Percentiles rank a stretch among this genome's conserved stretches.
Evolutionary conservation across 1,140 invertebrate genomes (phyloP).

Genomic region (Drosophila azteca): DNA sequence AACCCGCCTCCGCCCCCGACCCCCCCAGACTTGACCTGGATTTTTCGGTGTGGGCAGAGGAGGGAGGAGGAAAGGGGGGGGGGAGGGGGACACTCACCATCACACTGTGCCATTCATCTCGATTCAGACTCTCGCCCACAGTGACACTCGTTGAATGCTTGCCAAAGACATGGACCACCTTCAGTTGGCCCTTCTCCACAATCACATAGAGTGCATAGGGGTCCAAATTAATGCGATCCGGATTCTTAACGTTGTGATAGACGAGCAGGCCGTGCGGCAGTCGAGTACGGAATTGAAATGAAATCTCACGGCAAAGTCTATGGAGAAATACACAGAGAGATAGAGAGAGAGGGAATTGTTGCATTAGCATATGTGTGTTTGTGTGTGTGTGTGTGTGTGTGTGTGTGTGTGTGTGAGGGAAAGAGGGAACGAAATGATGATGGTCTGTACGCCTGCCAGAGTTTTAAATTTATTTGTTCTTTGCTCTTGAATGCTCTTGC

Average conservation of each 20-base stretch:
- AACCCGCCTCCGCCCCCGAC: too few species aligned
- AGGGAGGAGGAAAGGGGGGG: background rate
- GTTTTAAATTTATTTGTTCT: conserved; percentile 69
- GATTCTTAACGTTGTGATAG: conserved; percentile 95
- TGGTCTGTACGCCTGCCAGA: conserved; percentile 39
- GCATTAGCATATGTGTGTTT: conserved; percentile 12
- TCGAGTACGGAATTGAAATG: conserved; percentile 93
- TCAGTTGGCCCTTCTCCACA: conserved; percentile 93
- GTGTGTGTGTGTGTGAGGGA: conserved; percentile 1
- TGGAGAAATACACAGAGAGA: conserved; percentile 52
- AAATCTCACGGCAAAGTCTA: conserved; percentile 93
- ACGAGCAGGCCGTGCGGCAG: conserved; percentile 93
- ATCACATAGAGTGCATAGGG: conserved; percentile 95
- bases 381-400: background rate
- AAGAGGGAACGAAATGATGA: conserved; percentile 1
- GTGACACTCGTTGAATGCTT: conserved; percentile 93
- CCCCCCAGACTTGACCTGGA: conserved; percentile 37
- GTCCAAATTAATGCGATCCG: conserved; percentile 88
- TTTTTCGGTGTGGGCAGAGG: conserved; percentile 2
- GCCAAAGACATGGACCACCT: conserved; percentile 95
- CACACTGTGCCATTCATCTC: conserved; percentile 95
- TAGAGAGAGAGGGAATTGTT: conserved; percentile 10
- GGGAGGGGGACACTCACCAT: conserved; percentile 84
- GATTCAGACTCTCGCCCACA: conserved; percentile 94
- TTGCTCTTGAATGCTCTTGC: conserved; percentile 38